A percentile compares a stretch with the other conserved stretches of the same genome.
Evolutionary conservation across 2,113 vertebrate genomes (phyloP).

Genomic region (Rousettus leschenaultii): DNA sequence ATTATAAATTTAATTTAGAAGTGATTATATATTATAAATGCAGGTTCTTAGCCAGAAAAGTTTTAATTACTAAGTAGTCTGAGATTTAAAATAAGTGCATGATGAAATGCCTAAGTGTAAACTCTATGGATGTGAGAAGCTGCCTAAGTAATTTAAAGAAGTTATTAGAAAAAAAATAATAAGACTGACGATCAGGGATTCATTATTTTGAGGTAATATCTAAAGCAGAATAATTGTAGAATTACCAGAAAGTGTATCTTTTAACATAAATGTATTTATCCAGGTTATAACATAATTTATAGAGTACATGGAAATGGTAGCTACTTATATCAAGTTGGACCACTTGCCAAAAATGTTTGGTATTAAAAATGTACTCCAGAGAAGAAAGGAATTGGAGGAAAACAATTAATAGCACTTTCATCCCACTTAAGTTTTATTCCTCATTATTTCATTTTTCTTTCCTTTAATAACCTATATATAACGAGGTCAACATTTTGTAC

Average conservation of each 20-base stretch:
- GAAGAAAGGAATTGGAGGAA: neutral
- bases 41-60: constrained; percentile 27
- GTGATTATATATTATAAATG: constrained; percentile 47
- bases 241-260: neutral
- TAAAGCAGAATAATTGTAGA: neutral
- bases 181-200: neutral
- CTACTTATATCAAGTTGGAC: neutral
- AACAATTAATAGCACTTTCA: neutral
- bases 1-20: constrained; percentile 57
- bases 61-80: constrained; percentile 51
- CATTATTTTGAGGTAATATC: neutral
- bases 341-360: neutral
- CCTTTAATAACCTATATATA: neutral
- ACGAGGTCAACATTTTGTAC: neutral
- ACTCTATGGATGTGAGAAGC: neutral
- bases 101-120: constrained; percentile 4
- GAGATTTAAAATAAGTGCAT: constrained; percentile 37
- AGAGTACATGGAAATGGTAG: neutral
- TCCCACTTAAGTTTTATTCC: neutral
- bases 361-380: neutral
- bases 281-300: neutral
- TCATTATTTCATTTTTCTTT: neutral
- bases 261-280: neutral
- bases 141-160: neutral
- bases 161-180: neutral